phyloP scores from a whole-genome alignment of 2,797 vertebrate genomes.

The Kryptolebias ocellatus region DNA sequence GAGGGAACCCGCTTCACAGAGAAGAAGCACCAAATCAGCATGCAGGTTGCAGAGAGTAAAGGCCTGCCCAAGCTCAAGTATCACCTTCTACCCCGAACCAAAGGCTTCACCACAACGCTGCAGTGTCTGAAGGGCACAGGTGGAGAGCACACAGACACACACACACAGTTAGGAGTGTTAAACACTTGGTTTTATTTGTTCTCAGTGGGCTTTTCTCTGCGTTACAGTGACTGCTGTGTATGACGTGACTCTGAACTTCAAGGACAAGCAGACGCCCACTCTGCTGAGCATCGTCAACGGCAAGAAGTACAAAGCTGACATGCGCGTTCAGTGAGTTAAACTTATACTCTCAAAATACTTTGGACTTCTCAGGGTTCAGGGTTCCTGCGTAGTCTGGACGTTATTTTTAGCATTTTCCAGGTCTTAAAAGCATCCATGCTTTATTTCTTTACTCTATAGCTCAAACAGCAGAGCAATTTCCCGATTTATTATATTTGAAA shows the following conservation, averaged over 20 bases:
- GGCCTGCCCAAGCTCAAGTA: constrained; percentile 95
- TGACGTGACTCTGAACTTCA: constrained; percentile 97
- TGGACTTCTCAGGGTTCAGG: background rate
- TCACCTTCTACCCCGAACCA: constrained; percentile 95
- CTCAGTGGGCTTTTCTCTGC: background rate
- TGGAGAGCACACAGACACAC: constrained; percentile 44
- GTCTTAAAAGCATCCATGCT: too few species aligned
- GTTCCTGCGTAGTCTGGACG: too few species aligned
- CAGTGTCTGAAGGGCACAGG: constrained; percentile 97
- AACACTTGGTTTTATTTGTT: background rate
- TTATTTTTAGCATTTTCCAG: too few species aligned
- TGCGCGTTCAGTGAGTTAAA: constrained; percentile 89
- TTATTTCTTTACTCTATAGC: too few species aligned
- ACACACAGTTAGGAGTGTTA: background rate
- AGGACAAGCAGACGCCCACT: constrained; percentile 94
- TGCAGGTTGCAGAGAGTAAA: constrained; percentile 97
- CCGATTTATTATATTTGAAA: too few species aligned
- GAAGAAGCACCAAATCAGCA: constrained; percentile 96
- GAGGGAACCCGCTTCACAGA: constrained; percentile 98
- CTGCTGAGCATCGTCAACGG: constrained; percentile 94
- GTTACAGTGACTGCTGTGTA: constrained; percentile 91
- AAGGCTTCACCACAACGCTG: constrained; percentile 97
- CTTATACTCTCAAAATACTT: background rate
- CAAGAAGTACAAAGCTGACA: constrained; percentile 95
- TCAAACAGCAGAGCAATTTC: too few species aligned